These are phyloP conservation scores for Seira sanloemensis DNA, from an alignment of 2,888 invertebrate genomes.

Conservation along the genomic window DNA sequence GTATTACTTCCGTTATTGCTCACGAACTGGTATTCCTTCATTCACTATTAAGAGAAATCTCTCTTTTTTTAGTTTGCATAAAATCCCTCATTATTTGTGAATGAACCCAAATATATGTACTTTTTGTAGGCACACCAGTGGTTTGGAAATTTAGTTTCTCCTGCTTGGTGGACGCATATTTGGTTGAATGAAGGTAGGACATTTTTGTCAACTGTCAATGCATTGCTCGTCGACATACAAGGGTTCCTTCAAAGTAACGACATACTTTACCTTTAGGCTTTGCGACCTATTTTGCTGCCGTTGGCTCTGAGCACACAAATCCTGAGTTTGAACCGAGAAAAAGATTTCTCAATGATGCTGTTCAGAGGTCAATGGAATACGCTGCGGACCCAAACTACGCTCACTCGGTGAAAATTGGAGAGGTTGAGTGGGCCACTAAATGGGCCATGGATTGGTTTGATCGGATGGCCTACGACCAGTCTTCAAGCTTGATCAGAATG, in stretches of 20 bases:
- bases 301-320: constrained; percentile 50
- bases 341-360: constrained; percentile 62
- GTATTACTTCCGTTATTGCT: constrained; percentile 59
- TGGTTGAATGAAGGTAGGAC: constrained; percentile 68
- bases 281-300: constrained; percentile 62
- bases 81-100: too few species aligned
- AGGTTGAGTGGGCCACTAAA: constrained; percentile 50
- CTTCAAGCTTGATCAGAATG: constrained; percentile 68
- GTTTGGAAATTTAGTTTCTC: constrained; percentile 65
- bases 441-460: constrained; percentile 65
- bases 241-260: constrained; percentile 24
- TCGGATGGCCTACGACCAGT: constrained; percentile 68
- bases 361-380: constrained; percentile 64
- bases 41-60: too few species aligned
- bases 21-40: constrained; percentile 70
- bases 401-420: constrained; percentile 67
- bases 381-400: constrained; percentile 62
- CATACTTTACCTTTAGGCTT: constrained; percentile 61
- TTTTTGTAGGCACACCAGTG: constrained; percentile 63
- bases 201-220: too few species aligned
- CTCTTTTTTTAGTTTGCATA: too few species aligned
- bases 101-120: too few species aligned
- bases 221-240: background rate
- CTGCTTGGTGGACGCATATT: constrained; percentile 66
- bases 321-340: constrained; percentile 65